A percentile compares a stretch with the other conserved stretches of the same genome.
Evolutionary conservation across 2,888 invertebrate genomes (phyloP).

Genomic region (Carcina quercana): DNA sequence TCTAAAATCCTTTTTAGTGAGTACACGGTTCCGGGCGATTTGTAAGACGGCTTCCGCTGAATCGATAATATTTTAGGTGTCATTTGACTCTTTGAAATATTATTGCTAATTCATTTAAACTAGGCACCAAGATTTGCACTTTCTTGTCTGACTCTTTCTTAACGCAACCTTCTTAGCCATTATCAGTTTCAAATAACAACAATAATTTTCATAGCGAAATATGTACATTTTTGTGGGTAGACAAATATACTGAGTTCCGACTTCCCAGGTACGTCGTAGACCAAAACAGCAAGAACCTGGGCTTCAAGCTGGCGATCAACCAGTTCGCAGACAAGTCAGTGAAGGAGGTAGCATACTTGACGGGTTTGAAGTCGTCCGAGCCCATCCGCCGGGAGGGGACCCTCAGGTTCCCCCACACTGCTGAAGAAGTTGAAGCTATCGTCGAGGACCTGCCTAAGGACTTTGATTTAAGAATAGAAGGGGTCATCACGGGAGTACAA

Average conservation of each 20-base stretch:
- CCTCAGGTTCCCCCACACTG: slow-evolving; percentile 25
- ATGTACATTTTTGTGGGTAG: no score
- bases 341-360: slow-evolving; percentile 24
- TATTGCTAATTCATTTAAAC: no score
- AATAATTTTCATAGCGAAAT: no score
- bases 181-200: no score
- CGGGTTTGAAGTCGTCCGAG: slow-evolving; percentile 19
- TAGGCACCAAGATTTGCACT: no score
- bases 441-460: slow-evolving; percentile 27
- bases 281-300: slow-evolving; percentile 31
- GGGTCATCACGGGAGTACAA: slow-evolving; percentile 30
- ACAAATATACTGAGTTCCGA: background rate
- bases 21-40: no score
- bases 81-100: no score
- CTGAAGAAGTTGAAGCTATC: slow-evolving; percentile 23
- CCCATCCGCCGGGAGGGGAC: slow-evolving; percentile 13
- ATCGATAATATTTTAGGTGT: no score
- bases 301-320: slow-evolving; percentile 34
- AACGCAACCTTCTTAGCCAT: no score
- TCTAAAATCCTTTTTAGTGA: background rate
- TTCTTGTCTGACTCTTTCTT: no score
- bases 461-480: slow-evolving; percentile 35
- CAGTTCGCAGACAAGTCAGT: slow-evolving; percentile 32
- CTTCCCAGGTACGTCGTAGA: slow-evolving; percentile 26
- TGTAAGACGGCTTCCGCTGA: no score